These are phyloP conservation scores for Phortica variegata DNA, from an alignment of 1,140 invertebrate species.

Conservation along the genomic window DNA sequence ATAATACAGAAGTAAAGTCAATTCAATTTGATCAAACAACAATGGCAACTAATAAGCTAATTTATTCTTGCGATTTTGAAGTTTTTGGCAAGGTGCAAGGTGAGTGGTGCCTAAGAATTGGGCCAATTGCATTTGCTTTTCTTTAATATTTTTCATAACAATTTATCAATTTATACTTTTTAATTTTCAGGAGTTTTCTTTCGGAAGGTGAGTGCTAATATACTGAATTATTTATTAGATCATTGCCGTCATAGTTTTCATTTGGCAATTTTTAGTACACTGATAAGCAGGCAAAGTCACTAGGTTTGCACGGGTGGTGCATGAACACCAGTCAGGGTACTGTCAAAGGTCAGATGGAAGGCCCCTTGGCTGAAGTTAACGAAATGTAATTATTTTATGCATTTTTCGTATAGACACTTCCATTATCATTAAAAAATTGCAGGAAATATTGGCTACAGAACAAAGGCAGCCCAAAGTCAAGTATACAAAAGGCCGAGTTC, in stretches of 20 bases:
- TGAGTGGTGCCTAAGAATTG: constrained; percentile 14
- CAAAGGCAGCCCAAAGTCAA: constrained; percentile 65
- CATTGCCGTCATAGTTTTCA: background rate
- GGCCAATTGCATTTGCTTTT: background rate
- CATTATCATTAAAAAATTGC: constrained; percentile 11
- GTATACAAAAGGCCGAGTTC: constrained; percentile 65
- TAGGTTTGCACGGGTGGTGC: constrained; percentile 69
- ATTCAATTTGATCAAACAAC: background rate
- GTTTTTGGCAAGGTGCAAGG: constrained; percentile 64
- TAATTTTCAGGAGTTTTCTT: constrained; percentile 38
- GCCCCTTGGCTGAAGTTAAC: constrained; percentile 60
- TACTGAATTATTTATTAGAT: background rate
- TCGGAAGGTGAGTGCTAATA: constrained; percentile 33
- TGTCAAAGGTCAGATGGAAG: constrained; percentile 68
- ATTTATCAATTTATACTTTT: too few species aligned
- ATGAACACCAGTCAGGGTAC: constrained; percentile 68
- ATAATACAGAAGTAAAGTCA: too few species aligned
- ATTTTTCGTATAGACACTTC: constrained; percentile 1
- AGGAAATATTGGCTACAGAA: constrained; percentile 44
- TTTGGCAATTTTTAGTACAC: constrained; percentile 67
- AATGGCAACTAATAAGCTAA: constrained; percentile 1
- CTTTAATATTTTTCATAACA: constrained; percentile 3
- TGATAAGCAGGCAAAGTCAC: constrained; percentile 61
- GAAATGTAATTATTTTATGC: constrained; percentile 62
- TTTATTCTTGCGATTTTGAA: constrained; percentile 58